Percentiles rank a stretch among this genome's conserved stretches.
These are phyloP conservation scores for Brachyistius frenatus DNA, from an alignment of 2,113 vertebrate species.

Conservation along the genomic window DNA sequence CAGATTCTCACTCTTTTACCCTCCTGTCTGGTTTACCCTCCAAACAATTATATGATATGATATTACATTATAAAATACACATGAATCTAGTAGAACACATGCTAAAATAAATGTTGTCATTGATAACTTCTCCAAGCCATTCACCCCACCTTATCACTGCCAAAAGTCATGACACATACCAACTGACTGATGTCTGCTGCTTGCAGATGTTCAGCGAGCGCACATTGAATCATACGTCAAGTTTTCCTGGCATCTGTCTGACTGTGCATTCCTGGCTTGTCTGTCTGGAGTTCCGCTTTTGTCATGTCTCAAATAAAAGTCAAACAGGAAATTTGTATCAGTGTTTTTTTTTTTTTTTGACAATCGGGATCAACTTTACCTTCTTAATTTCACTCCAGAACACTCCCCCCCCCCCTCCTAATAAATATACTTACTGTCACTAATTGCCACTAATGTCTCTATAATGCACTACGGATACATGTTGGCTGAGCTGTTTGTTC, in stretches of 20 bases:
- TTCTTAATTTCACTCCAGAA: constrained; percentile 7
- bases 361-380: not conserved
- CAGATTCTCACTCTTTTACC: not conserved
- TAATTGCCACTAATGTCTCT: constrained; percentile 21
- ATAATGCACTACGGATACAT: constrained; percentile 1
- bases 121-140: not conserved
- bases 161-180: constrained; percentile 31
- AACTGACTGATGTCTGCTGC: constrained; percentile 30
- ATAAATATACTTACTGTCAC: constrained; percentile 11
- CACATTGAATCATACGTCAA: constrained; percentile 34
- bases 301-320: not conserved
- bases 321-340: not conserved
- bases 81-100: not conserved
- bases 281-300: not conserved
- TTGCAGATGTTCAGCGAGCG: constrained; percentile 58
- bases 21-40: constrained; percentile 16
- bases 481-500: constrained; percentile 34
- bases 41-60: not conserved
- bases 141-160: not conserved
- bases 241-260: constrained; percentile 11
- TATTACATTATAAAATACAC: not conserved
- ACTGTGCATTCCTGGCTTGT: not conserved
- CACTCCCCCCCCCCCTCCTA: not conserved
- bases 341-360: not conserved
- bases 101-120: not conserved